Percentiles rank a stretch among this genome's conserved stretches.
These are phyloP conservation scores for Ambastaia sidthimunki DNA, from an alignment of 2,797 vertebrate species.

Conservation along the genomic window DNA sequence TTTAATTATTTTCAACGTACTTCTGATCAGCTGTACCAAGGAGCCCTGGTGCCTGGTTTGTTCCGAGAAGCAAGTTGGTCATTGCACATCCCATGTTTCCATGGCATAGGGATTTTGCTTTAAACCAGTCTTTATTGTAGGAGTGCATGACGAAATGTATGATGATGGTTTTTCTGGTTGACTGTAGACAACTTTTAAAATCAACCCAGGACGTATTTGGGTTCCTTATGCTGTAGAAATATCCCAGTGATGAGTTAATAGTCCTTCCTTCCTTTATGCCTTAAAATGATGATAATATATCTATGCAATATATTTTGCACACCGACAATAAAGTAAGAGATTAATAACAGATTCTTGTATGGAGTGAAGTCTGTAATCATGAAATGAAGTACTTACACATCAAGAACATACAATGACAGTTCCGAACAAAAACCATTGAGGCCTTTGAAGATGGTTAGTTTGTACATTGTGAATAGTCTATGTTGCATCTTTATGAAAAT, in stretches of 20 bases:
- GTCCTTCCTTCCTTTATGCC: conserved; percentile 57
- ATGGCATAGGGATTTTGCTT: conserved; percentile 64
- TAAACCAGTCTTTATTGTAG: conserved; percentile 70
- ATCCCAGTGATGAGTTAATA: conserved; percentile 64
- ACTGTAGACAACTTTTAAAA: conserved; percentile 3
- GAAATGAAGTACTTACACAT: conserved; percentile 33
- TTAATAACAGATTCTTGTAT: conserved; percentile 43
- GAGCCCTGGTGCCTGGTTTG: conserved; percentile 59
- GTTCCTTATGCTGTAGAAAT: conserved; percentile 58
- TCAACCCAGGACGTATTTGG: conserved; percentile 22
- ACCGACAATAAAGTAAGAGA: conserved; percentile 58
- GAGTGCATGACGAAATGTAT: conserved; percentile 62
- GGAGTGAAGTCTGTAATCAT: conserved; percentile 66
- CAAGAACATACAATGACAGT: conserved; percentile 48
- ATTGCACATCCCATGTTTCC: conserved; percentile 58
- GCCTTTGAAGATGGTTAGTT: conserved; percentile 73
- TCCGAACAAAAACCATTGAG: conserved; percentile 66
- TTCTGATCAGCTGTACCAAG: conserved; percentile 69
- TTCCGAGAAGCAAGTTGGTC: conserved; percentile 56
- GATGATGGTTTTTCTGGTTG: conserved; percentile 16
- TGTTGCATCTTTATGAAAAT: conserved; percentile 71
- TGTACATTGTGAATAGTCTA: conserved; percentile 60
- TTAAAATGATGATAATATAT: conserved; percentile 22
- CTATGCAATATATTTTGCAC: conserved; percentile 74
- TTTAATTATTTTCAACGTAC: conserved; percentile 55